phyloP scores from a whole-genome alignment of 2,888 invertebrate genomes.

The Neocrepidodera transversa region DNA sequence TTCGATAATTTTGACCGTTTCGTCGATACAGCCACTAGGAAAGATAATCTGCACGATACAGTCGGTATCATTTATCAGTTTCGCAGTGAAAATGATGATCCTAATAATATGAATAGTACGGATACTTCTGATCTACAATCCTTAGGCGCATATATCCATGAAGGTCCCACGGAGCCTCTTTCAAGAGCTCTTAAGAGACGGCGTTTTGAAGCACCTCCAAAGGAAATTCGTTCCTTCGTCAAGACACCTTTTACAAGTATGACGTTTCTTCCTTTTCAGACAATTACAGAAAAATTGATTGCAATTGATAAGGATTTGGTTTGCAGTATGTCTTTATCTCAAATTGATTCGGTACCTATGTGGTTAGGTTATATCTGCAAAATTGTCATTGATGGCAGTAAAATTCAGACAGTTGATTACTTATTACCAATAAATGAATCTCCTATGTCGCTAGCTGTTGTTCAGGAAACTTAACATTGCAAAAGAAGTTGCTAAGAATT shows the following conservation, averaged over 20 bases:
- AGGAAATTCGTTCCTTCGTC: slow-evolving; percentile 7
- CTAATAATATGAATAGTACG: slow-evolving; percentile 26
- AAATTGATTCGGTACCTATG: slow-evolving; percentile 24
- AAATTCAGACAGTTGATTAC: slow-evolving; percentile 45
- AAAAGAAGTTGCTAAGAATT: slow-evolving; percentile 9
- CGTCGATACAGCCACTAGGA: slow-evolving; percentile 42
- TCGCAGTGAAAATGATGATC: slow-evolving; percentile 29
- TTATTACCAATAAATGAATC: slow-evolving; percentile 50
- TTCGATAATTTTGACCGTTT: slow-evolving; percentile 49
- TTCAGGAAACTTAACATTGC: slow-evolving; percentile 45
- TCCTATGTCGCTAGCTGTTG: slow-evolving; percentile 45
- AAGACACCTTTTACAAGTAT: slow-evolving; percentile 24
- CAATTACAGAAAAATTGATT: slow-evolving; percentile 6
- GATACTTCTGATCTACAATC: neutral
- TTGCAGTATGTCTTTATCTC: slow-evolving; percentile 27
- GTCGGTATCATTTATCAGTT: slow-evolving; percentile 48
- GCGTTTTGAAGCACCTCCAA: slow-evolving; percentile 14
- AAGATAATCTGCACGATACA: slow-evolving; percentile 45
- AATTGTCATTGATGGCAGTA: slow-evolving; percentile 29
- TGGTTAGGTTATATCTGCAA: slow-evolving; percentile 45
- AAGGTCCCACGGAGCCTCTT: neutral
- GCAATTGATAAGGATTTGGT: slow-evolving; percentile 43
- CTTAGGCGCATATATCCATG: neutral
- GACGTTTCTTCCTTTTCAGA: neutral
- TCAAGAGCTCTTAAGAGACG: slow-evolving; percentile 37